These are phyloP conservation scores for Drosophila lowei DNA, from an alignment of 1,140 invertebrate genomes.

Conservation along the genomic window DNA sequence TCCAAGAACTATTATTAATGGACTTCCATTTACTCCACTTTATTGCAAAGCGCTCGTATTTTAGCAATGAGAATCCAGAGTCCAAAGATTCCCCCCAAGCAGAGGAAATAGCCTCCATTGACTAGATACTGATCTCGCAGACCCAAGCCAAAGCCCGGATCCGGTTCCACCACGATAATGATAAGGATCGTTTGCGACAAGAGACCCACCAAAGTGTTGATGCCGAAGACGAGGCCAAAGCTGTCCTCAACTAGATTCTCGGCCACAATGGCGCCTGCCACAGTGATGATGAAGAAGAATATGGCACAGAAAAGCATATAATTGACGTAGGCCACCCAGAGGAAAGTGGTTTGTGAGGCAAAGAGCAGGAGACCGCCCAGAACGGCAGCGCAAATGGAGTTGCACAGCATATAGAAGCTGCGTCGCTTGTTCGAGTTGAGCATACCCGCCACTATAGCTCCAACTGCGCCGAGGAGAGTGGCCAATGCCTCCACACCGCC, in stretches of 20 bases:
- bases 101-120: constrained; percentile 81
- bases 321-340: constrained; percentile 89
- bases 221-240: constrained; percentile 95
- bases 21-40: no score
- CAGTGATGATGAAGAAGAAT: constrained; percentile 93
- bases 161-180: constrained; percentile 85
- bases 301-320: constrained; percentile 91
- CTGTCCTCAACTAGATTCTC: constrained; percentile 91
- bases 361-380: constrained; percentile 88
- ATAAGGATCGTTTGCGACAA: constrained; percentile 91
- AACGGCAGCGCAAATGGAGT: constrained; percentile 84
- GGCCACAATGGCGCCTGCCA: constrained; percentile 94
- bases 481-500: constrained; percentile 91
- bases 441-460: constrained; percentile 84
- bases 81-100: constrained; percentile 33
- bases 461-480: constrained; percentile 88
- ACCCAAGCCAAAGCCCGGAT: constrained; percentile 75
- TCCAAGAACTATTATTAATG: no score
- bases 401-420: constrained; percentile 67
- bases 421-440: constrained; percentile 66
- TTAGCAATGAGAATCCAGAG: constrained; percentile 21
- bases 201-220: constrained; percentile 93
- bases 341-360: constrained; percentile 85
- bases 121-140: constrained; percentile 84
- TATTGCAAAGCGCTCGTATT: constrained; percentile 1